Base-by-base conservation (phyloP, 1,140 invertebrate species). In the Reticulitermes speratus region DNA sequence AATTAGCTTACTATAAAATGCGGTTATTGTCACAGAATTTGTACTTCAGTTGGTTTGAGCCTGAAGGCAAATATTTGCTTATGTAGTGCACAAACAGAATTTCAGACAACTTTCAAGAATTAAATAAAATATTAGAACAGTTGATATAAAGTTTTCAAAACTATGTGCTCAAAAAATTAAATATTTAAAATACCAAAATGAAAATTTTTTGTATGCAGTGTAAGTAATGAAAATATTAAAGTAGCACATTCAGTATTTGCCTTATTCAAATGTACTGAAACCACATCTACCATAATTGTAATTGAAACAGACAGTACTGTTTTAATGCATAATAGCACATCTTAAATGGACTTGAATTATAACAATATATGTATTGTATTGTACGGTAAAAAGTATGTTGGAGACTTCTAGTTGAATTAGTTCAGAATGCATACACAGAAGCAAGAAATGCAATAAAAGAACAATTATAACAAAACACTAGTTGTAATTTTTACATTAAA, bases 271-370 rank as follows among this genome's bases (percentile, higher is more conserved):
- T 65, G 59, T 65, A 65, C 19, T 65, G 25, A 30, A 75, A 75
- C 9, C 8, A 2, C 65, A 75, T 75, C 65, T 75, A 25, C 65
- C 65, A 75, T 75, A 75, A 30, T 75, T 75, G n/a, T 75, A 75
- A 30, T 30, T 75, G 65, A 75, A 65, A 30, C n/a, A 75, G 8
- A 65, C 19, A 65, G 65, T 75, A 75, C 6, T 30, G n/a, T 75
- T 75, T 75, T 75, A 75, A 75, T 75, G 65, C n/a, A 75, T 30
- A 75, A 16, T 75, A 75, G 25, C n/a, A 75, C n/a, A 75, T 75
- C 65, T 30, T 75, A 75, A 75, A 65, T 30, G 9, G n/a, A 30
- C 14, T 75, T 75, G 65, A 75, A 75, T 75, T 75, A 16, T 75
- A n/a, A 7, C 16, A 16, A 65, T 2, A 75, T 14, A 75, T 75